Evolutionary conservation across 2,113 vertebrate genomes (phyloP).

Genomic region (Cebus imitator): DNA sequence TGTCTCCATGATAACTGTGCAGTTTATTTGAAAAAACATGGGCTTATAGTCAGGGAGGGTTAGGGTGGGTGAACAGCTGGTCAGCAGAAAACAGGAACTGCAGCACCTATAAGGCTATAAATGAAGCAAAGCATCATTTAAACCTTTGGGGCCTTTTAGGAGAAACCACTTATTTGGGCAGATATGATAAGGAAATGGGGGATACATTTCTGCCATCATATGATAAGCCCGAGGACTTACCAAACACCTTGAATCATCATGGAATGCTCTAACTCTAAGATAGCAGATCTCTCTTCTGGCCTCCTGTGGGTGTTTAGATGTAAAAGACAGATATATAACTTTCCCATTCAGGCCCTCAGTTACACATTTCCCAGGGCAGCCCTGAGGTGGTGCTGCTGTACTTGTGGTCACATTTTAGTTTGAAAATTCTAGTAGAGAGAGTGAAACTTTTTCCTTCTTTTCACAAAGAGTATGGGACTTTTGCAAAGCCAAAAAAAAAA

Average conservation of each 20-base stretch:
- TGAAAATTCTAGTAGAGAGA: not conserved
- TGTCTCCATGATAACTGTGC: not conserved
- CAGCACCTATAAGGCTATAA: not conserved
- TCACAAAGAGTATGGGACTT: not conserved
- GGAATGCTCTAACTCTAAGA: not conserved
- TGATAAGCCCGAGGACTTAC: not conserved
- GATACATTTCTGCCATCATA: not conserved
- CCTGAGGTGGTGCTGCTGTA: not conserved
- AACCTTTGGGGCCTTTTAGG: not conserved
- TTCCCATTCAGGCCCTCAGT: not conserved
- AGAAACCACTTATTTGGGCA: not conserved
- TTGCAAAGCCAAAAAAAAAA: not conserved
- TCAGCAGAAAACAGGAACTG: not conserved
- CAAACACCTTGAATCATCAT: not conserved
- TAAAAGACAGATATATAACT: not conserved
- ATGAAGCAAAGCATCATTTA: not conserved
- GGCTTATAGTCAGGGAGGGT: not conserved
- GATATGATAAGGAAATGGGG: not conserved
- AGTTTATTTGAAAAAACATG: not conserved
- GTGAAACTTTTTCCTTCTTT: not conserved
- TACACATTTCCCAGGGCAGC: not conserved
- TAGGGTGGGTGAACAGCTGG: not conserved
- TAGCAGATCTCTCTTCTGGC: not conserved
- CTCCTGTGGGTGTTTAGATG: no score
- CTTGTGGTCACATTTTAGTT: not conserved